Base-by-base conservation (phyloP, 2,797 vertebrate genomes). In the Psittacula echo region DNA sequence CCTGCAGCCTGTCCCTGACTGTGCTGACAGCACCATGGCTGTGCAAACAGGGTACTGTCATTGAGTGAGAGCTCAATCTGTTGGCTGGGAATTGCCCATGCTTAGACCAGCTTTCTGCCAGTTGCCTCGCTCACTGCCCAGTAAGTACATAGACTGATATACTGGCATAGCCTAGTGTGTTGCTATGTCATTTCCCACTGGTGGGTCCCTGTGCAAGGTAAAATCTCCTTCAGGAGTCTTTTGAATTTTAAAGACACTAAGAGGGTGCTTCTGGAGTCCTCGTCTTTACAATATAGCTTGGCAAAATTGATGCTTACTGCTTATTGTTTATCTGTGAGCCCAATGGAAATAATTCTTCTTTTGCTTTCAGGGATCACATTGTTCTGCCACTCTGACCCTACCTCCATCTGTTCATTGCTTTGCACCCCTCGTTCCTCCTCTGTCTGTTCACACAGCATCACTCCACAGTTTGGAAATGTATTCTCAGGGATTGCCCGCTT, bases 391-490 rank as follows among this genome's bases (percentile, higher is more conserved):
- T 45, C 19, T 86, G 58, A 48, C 20, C 65, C 29, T 30, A 44
- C 24, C n/a, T 90, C 60, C 2, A 1, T 58, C 54, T 85, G 27
- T 74, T 74, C 5, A 2, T 62, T 78, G 32, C 62, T 58, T 80
- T 93, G 44, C 34, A 32, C n/a, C 22, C 34, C 73, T 85, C 3
- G 0, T 53, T 70, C 37, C 13, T 83, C 27, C 20, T 89, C 68
- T 66, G 32, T 53, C 50, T 64, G 62, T 65, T 85, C 2, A 3
- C 72, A 12, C 26, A 56, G 75, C 0, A 0, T 72, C 0, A 0
- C 51, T 67, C 21, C 34, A 12, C 26, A 29, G 23, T 71, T 83
- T 30, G 27, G 51, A 42, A 50, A 3, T 56, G n/a, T 56, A 90
- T 87, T 60, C 47, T 73, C 51, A 39, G 54, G 39, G 22, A 1